Base-by-base conservation (phyloP, 2,113 vertebrate species). In the Xenotilapia caudafasciata region DNA sequence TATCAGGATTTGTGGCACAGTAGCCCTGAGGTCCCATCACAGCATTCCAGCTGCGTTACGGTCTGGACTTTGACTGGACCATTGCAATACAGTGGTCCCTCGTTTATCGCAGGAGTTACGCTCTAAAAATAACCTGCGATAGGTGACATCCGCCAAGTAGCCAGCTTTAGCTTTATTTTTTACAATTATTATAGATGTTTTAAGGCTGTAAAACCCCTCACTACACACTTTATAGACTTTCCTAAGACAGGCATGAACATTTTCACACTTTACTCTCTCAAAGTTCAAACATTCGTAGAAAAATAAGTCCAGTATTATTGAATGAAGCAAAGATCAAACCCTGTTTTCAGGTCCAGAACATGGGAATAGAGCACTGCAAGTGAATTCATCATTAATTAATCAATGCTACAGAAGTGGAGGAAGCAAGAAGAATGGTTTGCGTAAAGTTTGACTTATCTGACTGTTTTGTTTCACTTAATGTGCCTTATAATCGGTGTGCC, bases 71-170 rank as follows among this genome's bases (percentile, higher is more conserved):
- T 8, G 31, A 62, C 31, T 35, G 62, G 33, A 38, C 33, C 62
- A 23, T 40, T 4, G 5, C 54, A 15, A 28, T 0, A 28, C 54
- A 56, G 54, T 28, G 54, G 4, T 56, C 2, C 12, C 54, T 55
- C 3, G 0, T 55, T 14, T 55, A 28, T 56, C 0, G 4, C 23
- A 14, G 2, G 0, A 56, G 54, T 56, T 28, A 14, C 7, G 1
- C 23, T 56, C 23, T 26, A 26, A 56, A 5, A 56, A 8, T 56
- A 26, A 56, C 54, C 23, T 26, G 4, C 1, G 12, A 55, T 26
- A 26, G 54, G 23, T 56, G 12, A 56, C 2, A 26, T 56, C 54
- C 0, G 1, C 23, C 54, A 56, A 56, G 12, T 56, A 56, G 54
- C 54, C 54, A 56, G 54, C 23, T 56, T 56, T 56, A 56, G 12